A percentile compares a stretch with the other conserved stretches of the same genome.
phyloP scores from a whole-genome alignment of 1,140 invertebrate species.

The Pseudomyrmex gracilis region DNA sequence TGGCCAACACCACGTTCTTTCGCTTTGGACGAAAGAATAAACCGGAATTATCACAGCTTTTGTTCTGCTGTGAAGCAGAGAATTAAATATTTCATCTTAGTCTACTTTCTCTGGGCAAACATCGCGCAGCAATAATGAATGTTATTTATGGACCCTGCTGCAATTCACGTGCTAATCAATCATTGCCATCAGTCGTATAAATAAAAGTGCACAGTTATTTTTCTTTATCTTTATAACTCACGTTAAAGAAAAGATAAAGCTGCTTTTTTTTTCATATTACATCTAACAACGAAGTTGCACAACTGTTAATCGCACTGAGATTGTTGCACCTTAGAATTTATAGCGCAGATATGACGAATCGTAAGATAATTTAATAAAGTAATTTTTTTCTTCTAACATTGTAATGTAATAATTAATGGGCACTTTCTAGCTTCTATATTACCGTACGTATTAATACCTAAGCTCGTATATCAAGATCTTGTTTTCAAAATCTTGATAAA shows the following conservation, averaged over 20 bases:
- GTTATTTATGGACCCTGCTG: not conserved
- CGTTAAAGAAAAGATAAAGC: not conserved
- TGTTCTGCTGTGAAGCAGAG: constrained; percentile 66
- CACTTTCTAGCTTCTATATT: constrained; percentile 1
- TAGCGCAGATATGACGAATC: constrained; percentile 8
- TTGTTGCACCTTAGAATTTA: not conserved
- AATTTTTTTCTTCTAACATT: not conserved
- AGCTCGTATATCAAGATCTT: constrained; percentile 44
- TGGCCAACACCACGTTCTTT: constrained; percentile 25
- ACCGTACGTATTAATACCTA: constrained; percentile 20
- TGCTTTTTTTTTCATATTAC: not conserved
- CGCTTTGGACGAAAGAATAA: constrained; percentile 47
- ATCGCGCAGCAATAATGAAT: constrained; percentile 30
- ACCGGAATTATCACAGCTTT: constrained; percentile 68
- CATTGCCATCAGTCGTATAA: constrained; percentile 25
- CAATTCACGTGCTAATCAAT: constrained; percentile 9
- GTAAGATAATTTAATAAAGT: not conserved
- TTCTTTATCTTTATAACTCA: not conserved
- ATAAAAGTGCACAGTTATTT: constrained; percentile 17
- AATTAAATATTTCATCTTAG: constrained; percentile 60
- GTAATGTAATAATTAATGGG: not conserved
- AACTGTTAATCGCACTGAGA: not conserved
- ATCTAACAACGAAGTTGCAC: not conserved
- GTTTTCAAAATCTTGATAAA: constrained; percentile 41
- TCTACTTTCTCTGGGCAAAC: constrained; percentile 44